A percentile compares a stretch with the other conserved stretches of the same genome.
Conservation (phyloP, 2,797 vertebrate species). For the Pygocentrus nattereri region DNA sequence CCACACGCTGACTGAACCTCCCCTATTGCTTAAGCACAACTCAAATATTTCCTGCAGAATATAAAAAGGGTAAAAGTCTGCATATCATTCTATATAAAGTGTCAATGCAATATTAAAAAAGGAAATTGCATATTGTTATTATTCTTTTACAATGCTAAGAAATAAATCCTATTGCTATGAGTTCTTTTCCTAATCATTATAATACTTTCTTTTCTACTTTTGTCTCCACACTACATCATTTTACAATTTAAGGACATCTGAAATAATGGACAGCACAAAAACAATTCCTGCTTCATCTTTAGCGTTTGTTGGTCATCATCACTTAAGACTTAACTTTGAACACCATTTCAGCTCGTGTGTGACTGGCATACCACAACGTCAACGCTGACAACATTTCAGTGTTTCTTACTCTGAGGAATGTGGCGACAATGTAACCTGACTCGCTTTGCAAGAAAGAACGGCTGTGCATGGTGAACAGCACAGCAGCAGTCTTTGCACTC, state of each 20-base stretch:
- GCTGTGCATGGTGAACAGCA: background rate
- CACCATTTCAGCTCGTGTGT: slow-evolving; percentile 10
- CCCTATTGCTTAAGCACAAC: slow-evolving; percentile 38
- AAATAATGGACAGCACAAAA: slow-evolving; percentile 23
- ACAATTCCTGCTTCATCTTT: background rate
- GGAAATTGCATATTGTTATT: slow-evolving; percentile 76
- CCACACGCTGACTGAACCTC: background rate
- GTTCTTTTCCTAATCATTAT: slow-evolving; percentile 10
- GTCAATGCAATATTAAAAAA: slow-evolving; percentile 77
- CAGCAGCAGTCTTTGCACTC: background rate
- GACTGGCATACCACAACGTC: slow-evolving; percentile 46
- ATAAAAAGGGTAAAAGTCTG: slow-evolving; percentile 58
- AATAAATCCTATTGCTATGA: slow-evolving; percentile 16
- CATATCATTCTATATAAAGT: slow-evolving; percentile 77
- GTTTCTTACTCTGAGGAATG: slow-evolving; percentile 26
- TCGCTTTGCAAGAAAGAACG: background rate
- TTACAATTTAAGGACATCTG: slow-evolving; percentile 28
- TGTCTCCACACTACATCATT: slow-evolving; percentile 22
- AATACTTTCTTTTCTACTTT: slow-evolving; percentile 40
- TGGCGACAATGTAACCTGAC: background rate
- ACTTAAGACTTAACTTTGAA: background rate
- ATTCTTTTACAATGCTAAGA: slow-evolving; percentile 47
- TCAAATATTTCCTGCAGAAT: slow-evolving; percentile 77
- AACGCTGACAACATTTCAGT: slow-evolving; percentile 16
- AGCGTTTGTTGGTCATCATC: background rate